These are phyloP conservation scores for Zaprionus nigranus DNA, from an alignment of 1,140 invertebrate genomes.

Conservation along the genomic window DNA sequence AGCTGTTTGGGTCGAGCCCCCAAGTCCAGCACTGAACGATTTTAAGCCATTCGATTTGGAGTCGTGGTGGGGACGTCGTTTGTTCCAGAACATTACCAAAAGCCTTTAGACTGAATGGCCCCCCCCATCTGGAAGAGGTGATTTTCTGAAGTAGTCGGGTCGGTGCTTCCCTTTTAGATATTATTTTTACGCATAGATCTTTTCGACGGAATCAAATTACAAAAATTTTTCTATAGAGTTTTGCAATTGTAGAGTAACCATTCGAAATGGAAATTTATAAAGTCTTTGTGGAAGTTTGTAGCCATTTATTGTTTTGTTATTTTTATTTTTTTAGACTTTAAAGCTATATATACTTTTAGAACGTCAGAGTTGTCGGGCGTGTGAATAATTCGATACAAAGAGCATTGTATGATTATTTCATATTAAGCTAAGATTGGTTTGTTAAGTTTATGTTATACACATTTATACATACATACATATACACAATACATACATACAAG, in stretches of 20 bases:
- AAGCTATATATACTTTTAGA: constrained; percentile 17
- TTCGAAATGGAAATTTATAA: constrained; percentile 29
- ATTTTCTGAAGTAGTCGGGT: constrained; percentile 20
- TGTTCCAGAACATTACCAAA: constrained; percentile 92
- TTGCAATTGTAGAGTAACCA: constrained; percentile 36
- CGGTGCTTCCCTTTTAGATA: constrained; percentile 39
- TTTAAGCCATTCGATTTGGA: constrained; percentile 95
- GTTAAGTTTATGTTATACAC: constrained; percentile 43
- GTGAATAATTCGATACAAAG: constrained; percentile 43
- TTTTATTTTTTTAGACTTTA: constrained; percentile 24
- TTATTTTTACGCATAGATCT: constrained; percentile 12
- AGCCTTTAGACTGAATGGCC: constrained; percentile 86
- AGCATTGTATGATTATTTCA: constrained; percentile 40
- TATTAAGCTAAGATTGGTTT: constrained; percentile 38
- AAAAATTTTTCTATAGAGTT: constrained; percentile 17
- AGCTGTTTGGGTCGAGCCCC: constrained; percentile 90
- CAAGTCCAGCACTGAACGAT: constrained; percentile 88
- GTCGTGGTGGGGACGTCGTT: constrained; percentile 93
- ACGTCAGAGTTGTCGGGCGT: constrained; percentile 19
- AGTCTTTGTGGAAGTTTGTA: constrained; percentile 16
- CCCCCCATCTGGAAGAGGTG: constrained; percentile 6
- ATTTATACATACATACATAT: constrained; percentile 8
- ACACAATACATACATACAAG: constrained; percentile 10
- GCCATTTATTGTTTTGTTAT: constrained; percentile 6
- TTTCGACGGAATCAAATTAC: constrained; percentile 39